A percentile compares a stretch with the other conserved stretches of the same genome.
Evolutionary conservation across 2,113 vertebrate genomes (phyloP).

Genomic region (Gorsachius goisagi): DNA sequence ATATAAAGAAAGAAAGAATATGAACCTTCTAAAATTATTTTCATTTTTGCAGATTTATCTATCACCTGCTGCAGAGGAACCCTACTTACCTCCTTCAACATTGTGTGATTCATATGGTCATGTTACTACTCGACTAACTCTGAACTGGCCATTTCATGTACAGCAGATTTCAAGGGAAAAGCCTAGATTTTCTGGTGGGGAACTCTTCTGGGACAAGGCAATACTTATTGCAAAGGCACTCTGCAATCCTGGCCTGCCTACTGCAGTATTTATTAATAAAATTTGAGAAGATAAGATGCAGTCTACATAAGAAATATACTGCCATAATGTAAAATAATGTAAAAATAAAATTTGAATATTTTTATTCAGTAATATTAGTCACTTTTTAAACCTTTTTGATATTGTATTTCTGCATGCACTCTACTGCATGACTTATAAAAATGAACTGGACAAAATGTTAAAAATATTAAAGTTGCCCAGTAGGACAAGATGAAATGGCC

Average conservation of each 20-base stretch:
- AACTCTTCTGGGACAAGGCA: no score
- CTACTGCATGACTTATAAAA: background rate
- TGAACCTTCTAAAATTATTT: background rate
- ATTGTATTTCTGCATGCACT: background rate
- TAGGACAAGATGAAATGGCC: background rate
- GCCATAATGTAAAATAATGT: no score
- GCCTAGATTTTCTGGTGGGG: no score
- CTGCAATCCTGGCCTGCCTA: no score
- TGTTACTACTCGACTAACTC: background rate
- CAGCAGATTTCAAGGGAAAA: no score
- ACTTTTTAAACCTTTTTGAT: background rate
- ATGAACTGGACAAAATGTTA: background rate
- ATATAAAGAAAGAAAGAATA: background rate
- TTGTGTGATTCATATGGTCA: background rate
- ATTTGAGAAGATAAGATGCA: no score
- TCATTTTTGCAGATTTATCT: background rate
- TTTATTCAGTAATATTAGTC: background rate
- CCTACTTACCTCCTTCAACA: background rate
- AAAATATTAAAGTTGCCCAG: background rate
- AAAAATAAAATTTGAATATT: background rate
- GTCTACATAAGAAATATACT: no score
- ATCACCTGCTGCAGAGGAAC: background rate
- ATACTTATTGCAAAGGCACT: no score
- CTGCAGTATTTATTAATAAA: no score
- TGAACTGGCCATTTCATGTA: background rate